A percentile compares a stretch with the other conserved stretches of the same genome.
Conservation (phyloP, 92 coral and sea anemone species). For the Muricea muricata region DNA sequence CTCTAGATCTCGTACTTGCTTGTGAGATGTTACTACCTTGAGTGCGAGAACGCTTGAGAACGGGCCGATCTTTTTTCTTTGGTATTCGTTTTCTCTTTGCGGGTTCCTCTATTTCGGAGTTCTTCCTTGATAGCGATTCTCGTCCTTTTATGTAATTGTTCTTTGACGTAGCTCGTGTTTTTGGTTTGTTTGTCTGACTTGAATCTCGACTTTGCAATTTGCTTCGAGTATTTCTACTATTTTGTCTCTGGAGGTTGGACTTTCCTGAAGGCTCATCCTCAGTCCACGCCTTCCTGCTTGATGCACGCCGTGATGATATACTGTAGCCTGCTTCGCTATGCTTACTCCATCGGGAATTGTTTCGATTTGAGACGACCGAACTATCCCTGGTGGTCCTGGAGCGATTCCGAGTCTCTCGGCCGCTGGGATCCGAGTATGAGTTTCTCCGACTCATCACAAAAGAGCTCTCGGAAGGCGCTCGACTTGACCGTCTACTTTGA, state of each 20-base stretch:
- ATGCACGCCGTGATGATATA: slow-evolving; percentile 36
- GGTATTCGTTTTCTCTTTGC: slow-evolving; percentile 60
- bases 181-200: background rate
- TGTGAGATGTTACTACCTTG: slow-evolving; percentile 51
- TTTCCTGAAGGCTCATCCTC: slow-evolving; percentile 2
- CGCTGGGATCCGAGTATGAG: slow-evolving; percentile 37
- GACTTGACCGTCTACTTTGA: background rate
- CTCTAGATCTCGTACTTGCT: background rate
- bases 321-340: slow-evolving; percentile 78
- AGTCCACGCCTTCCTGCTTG: background rate
- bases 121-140: background rate
- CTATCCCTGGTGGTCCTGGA: slow-evolving; percentile 41
- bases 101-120: background rate
- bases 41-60: slow-evolving; percentile 35
- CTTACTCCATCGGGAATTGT: slow-evolving; percentile 77
- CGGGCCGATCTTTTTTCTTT: slow-evolving; percentile 69
- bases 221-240: background rate
- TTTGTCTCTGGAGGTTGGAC: background rate
- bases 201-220: slow-evolving; percentile 18
- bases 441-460: slow-evolving; percentile 15
- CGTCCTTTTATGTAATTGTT: background rate
- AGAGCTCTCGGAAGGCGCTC: slow-evolving; percentile 13
- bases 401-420: slow-evolving; percentile 33
- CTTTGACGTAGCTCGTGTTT: background rate
- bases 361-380: slow-evolving; percentile 64